Conservation (phyloP, 2,113 vertebrate species). For the Argyrosomus japonicus region DNA sequence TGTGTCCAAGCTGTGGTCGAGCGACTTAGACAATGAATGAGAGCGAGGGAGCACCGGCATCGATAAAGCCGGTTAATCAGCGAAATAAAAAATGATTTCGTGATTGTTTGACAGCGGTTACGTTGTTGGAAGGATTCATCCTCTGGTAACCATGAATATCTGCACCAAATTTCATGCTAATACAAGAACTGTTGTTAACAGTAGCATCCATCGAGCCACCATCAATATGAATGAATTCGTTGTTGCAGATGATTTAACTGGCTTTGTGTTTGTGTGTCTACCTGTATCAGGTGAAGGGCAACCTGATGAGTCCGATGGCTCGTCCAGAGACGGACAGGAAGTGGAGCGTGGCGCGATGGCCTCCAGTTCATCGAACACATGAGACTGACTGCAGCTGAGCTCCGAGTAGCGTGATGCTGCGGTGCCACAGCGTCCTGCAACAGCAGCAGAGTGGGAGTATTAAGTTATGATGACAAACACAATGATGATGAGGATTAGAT, state of each 20-base stretch:
- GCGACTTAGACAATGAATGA: too few species aligned
- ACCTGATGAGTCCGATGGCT: slow-evolving; percentile 49
- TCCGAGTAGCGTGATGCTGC: slow-evolving; percentile 60
- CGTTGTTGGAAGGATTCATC: too few species aligned
- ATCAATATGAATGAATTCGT: background rate
- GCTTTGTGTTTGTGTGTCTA: slow-evolving; percentile 33
- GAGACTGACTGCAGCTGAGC: slow-evolving; percentile 66
- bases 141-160: too few species aligned
- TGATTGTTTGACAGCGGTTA: too few species aligned
- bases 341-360: slow-evolving; percentile 67
- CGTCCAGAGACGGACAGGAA: slow-evolving; percentile 69
- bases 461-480: background rate
- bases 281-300: slow-evolving; percentile 66
- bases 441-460: slow-evolving; percentile 31
- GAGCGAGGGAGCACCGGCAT: too few species aligned
- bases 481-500: slow-evolving; percentile 28
- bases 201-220: background rate
- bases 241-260: background rate
- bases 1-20: too few species aligned
- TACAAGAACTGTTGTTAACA: background rate
- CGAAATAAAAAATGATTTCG: too few species aligned
- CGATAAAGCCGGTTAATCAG: too few species aligned
- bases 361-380: slow-evolving; percentile 80
- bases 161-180: too few species aligned
- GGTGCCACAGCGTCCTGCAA: slow-evolving; percentile 54